A percentile compares a stretch with the other conserved stretches of the same genome.
Conservation (phyloP, 2,113 vertebrate species). For the Herpailurus yagouaroundi region DNA sequence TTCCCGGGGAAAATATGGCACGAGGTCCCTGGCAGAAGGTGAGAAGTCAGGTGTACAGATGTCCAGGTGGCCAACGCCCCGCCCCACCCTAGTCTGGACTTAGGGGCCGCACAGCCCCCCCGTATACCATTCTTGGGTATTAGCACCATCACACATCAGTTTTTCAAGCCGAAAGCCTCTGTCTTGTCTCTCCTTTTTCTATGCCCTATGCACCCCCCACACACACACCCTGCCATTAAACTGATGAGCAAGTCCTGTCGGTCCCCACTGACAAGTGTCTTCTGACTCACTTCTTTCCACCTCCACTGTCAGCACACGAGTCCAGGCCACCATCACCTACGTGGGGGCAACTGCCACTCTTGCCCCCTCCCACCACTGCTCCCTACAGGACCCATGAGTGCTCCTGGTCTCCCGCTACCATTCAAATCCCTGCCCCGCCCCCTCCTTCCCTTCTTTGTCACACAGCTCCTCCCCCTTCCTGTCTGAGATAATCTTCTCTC, state of each 20-base stretch:
- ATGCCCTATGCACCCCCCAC: too few species aligned
- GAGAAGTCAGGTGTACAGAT: too few species aligned
- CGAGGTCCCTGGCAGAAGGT: neutral
- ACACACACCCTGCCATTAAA: neutral
- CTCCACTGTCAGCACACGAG: neutral
- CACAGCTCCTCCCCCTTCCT: neutral
- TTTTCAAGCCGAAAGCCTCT: neutral
- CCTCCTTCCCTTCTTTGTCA: neutral
- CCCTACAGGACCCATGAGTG: neutral
- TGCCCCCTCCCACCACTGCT: neutral
- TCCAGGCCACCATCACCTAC: neutral
- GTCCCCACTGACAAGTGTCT: neutral
- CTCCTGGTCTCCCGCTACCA: neutral
- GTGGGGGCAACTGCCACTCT: neutral
- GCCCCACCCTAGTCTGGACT: neutral
- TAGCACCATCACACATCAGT: neutral
- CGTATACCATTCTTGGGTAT: neutral
- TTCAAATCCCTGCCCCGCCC: neutral
- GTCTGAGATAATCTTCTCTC: neutral
- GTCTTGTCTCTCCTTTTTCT: neutral
- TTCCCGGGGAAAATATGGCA: neutral
- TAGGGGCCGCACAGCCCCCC: neutral
- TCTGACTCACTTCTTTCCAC: neutral
- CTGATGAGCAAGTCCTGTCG: neutral
- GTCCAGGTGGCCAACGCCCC: accelerated